Evolutionary conservation across 2,113 vertebrate genomes (phyloP).

Genomic region (Trogon melanurus): DNA sequence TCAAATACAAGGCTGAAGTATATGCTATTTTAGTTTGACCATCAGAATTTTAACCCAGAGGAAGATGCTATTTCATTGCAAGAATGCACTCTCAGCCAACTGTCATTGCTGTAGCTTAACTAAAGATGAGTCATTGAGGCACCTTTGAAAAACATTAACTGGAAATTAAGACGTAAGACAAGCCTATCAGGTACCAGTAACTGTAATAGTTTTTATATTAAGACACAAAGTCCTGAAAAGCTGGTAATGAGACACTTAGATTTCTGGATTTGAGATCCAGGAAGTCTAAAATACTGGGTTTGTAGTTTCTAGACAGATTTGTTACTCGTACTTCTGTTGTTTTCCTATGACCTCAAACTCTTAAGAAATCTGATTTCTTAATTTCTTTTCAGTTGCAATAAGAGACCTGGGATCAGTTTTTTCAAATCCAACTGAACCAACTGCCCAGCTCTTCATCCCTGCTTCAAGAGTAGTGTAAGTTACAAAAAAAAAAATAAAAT

Average conservation of each 20-base stretch:
- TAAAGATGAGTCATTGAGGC: not conserved
- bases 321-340: not conserved
- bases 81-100: not conserved
- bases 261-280: not conserved
- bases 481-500: not conserved
- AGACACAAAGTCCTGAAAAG: not conserved
- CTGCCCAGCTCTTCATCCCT: not conserved
- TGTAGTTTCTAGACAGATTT: not conserved
- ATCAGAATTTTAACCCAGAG: not conserved
- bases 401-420: not conserved
- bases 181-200: not conserved
- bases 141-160: not conserved
- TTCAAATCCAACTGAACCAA: not conserved
- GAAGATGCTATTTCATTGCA: not conserved
- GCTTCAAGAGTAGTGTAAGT: not conserved
- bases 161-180: not conserved
- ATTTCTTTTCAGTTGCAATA: not conserved
- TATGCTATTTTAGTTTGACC: not conserved
- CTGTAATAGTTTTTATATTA: not conserved
- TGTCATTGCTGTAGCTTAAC: not conserved
- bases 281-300: not conserved
- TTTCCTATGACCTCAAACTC: not conserved
- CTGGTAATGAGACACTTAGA: not conserved
- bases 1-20: not conserved
- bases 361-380: not conserved